A percentile compares a stretch with the other conserved stretches of the same genome.
phyloP scores from a whole-genome alignment of 2,888 invertebrate species.

The Drosophila pseudotakahashii region DNA sequence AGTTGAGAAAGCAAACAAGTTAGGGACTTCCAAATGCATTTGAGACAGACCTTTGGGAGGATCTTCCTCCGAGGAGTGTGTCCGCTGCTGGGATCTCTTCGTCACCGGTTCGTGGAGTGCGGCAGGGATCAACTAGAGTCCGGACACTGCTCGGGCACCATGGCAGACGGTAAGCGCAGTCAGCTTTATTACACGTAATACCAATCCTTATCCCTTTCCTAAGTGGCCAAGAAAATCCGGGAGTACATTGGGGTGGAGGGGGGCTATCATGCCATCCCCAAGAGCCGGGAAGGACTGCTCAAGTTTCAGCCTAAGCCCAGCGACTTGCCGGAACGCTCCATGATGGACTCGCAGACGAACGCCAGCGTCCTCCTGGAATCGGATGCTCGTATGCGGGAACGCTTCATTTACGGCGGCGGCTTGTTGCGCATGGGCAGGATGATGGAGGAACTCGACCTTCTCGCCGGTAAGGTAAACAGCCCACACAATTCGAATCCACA shows the following conservation, averaged over 20 bases:
- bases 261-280: conserved; percentile 84
- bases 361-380: conserved; percentile 88
- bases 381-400: conserved; percentile 86
- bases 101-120: conserved; percentile 10
- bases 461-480: conserved; percentile 86
- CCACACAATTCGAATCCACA: too few relatives aligned
- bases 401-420: conserved; percentile 87
- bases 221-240: conserved; percentile 75
- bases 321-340: conserved; percentile 87
- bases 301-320: conserved; percentile 85
- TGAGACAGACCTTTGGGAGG: background rate
- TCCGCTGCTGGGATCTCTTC: background rate
- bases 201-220: background rate
- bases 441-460: conserved; percentile 91
- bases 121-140: conserved; percentile 28
- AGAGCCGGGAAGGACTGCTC: conserved; percentile 85
- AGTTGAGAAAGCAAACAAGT: too few relatives aligned
- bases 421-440: conserved; percentile 88
- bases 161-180: conserved; percentile 51
- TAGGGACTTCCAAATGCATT: background rate
- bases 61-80: background rate
- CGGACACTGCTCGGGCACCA: conserved; percentile 57
- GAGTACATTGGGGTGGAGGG: conserved; percentile 72
- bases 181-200: too few relatives aligned
- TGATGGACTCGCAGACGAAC: conserved; percentile 88